Evolutionary conservation across 1,140 invertebrate species (phyloP), one percentile per base, ranked within the genome.

Genomic region (Trypoxylus dichotomus): DNA sequence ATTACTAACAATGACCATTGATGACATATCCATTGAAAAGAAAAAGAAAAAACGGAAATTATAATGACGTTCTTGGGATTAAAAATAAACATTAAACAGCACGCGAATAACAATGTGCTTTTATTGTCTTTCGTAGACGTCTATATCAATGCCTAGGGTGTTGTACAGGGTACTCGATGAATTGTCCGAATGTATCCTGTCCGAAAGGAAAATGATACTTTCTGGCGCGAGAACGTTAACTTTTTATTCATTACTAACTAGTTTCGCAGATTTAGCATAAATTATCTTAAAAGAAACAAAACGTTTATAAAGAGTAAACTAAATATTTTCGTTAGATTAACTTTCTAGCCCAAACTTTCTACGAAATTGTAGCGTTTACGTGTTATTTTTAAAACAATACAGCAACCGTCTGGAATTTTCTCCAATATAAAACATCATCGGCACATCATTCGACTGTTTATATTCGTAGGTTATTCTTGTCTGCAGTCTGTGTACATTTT

Each of bases 381-480:
- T 19, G 15, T 54, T 54, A 54, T 54, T 54, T 54, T 54, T 54
- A 19, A 19, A 54, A 54, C 47, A 54, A 54, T 54, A 54, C 47
- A n/a, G 47, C 47, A 54, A 54, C 47, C 19, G 47, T 54, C 47
- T 54, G 47, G 47, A 54, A 54, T 54, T 54, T 54, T 54, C 19
- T 54, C 47, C 47, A 6, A 54, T 54, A 54, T 54, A 54, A 54
- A 54, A 54, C 15, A 54, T 54, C 47, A 54, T 19, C 47, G 15
- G 19, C 47, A 54, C 47, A 54, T 54, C 47, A 54, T 54, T 27
- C 10, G 24, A 27, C 24, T 68, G 60, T 68, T 68, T 68, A 68
- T 24, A 68, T 68, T 68, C 60, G 60, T n/a, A 24, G 24, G 60
- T 27, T 68, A 68, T 68, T 68, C 60, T 68, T 24, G 60, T 21